Base-by-base conservation (phyloP, 2,113 vertebrate species). In the Pseudorhombus dupliciocellatus region DNA sequence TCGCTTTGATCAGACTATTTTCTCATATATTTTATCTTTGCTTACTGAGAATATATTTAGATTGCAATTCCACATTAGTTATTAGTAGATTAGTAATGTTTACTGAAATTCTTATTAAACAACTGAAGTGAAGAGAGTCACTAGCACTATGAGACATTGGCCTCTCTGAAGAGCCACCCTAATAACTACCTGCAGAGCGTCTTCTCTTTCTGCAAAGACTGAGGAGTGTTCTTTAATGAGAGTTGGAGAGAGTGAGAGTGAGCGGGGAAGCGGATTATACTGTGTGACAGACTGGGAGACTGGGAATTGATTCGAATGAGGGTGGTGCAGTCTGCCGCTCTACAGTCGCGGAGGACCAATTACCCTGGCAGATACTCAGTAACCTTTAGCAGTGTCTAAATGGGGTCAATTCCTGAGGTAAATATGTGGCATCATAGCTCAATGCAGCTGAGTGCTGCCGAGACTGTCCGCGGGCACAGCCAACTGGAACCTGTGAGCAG, bases 321-420 rank as follows among this genome's bases (percentile, higher is more conserved):
- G 37, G 73, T n/a, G 65, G 42, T 3, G 0, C 20, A 59, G 53
- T 40, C 2, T 18, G 12, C 61, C 76, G 56, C 62, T 69, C 34
- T 71, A 59, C 67, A 53, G 31, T 50, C 70, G 20, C 75, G 24
- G 6, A 57, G 63, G 74, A 78, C 84, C 79, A 89, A 87, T 91
- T 89, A 88, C 21, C 25, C 54, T 16, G 70, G 65, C 77, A 83
- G 74, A 81, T 56, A 56, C 31, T 75, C 66, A 8, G 73, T 80
- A 81, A 89, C 83, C 86, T 86, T 87, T 75, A 75, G 52, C 73
- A 16, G 55, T 42, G 70, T 75, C 73, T 77, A 70, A 84, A 86
- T 42, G 57, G 81, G 70, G 77, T 82, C 10, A 15, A 71, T 40
- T 79, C 55, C 48, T 59, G 54, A 73, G 46, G 78, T 85, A 85